Percentiles rank a stretch among this genome's conserved stretches.
These are phyloP conservation scores for Harmothoe impar DNA, from an alignment of 2,888 invertebrate genomes.

Conservation along the genomic window DNA sequence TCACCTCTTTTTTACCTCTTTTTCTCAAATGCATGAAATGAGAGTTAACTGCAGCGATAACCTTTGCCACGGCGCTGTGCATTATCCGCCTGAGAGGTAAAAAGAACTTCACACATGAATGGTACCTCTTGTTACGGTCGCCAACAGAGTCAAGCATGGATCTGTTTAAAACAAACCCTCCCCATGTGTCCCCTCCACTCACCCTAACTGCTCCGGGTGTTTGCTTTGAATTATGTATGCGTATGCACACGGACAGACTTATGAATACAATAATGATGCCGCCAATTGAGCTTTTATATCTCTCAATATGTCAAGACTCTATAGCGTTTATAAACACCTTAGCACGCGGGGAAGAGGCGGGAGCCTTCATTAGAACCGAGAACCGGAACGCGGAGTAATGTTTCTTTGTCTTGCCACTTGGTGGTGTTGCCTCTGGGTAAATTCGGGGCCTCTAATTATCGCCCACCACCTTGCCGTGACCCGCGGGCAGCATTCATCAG, in stretches of 20 bases:
- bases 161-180: constrained; percentile 11
- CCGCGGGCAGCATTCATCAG: constrained; percentile 39
- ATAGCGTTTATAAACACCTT: not conserved
- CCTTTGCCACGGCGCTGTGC: constrained; percentile 20
- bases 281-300: not conserved
- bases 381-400: not conserved
- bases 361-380: constrained; percentile 7
- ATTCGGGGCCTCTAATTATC: constrained; percentile 32
- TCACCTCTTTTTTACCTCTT: constrained; percentile 13
- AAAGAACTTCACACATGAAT: constrained; percentile 1
- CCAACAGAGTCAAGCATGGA: constrained; percentile 9
- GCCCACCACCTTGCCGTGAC: not conserved
- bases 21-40: constrained; percentile 29
- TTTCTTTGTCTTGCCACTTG: constrained; percentile 45
- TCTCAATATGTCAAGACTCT: not conserved
- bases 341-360: not conserved
- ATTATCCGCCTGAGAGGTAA: not conserved
- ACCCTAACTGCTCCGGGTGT: not conserved
- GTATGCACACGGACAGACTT: not conserved
- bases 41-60: constrained; percentile 23
- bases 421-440: not conserved
- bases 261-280: not conserved
- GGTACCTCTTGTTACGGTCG: not conserved
- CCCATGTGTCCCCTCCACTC: not conserved
- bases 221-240: not conserved